Base-by-base conservation (phyloP, 2,797 vertebrate genomes). In the Esox lucius region DNA sequence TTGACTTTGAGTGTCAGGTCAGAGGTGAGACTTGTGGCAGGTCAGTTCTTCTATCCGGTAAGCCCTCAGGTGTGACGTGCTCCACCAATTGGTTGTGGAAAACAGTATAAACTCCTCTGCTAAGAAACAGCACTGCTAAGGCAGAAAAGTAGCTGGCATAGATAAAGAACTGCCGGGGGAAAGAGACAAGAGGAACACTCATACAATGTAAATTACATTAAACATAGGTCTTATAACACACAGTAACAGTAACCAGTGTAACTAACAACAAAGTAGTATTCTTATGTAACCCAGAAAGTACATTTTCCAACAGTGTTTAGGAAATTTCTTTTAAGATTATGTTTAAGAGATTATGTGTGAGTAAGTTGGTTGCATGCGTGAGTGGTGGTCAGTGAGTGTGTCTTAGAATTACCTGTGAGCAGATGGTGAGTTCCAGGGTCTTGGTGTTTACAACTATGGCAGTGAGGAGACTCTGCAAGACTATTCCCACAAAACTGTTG, bases 401-500 rank as follows among this genome's bases (percentile, higher is more conserved):
- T 59, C n/a, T 59, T 9, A 12, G 56, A n/a, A 24, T 8, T 83
- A 96, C 95, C 93, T 97, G 95, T 46, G 79, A 90, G 42, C 46
- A 83, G 80, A 95, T 82, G 61, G 89, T 83, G 75, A 96, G 84
- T 56, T 86, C 84, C 11, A 96, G 87, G 3, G 93, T 93, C 78
- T 84, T 88, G 8, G 85, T 88, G 78, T 95, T 95, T 56, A 95
- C 93, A 0, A 94, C 81, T 0, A 91, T 75, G 61, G 92, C 73
- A 0, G 95, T 96, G 72, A 96, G 74, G 71, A 94, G 77, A 12
- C 94, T 94, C 88, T 96, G 95, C 73, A 96, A 91, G 59, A 85
- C 68, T 28, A 94, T 75, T 11, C 94, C 94, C 48, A 92, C 0
- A 12, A 95, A 95, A 28, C 90, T 95, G 82, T 96, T 96, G 68